Percentiles rank a stretch among this genome's conserved stretches.
Conservation (phyloP, 2,797 vertebrate genomes). For the Cryptoblepharus egeriae region DNA sequence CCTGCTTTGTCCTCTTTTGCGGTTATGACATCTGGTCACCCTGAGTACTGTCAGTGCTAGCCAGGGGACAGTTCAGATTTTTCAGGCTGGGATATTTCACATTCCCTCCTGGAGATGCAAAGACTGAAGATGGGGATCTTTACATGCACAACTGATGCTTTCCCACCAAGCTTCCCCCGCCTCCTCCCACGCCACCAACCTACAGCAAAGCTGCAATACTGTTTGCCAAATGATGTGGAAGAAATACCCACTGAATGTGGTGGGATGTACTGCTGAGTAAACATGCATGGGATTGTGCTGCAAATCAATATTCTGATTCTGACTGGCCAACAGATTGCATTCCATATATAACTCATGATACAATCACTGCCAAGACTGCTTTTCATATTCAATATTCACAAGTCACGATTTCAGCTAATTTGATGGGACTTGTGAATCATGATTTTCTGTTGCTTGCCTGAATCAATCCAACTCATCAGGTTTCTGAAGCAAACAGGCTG, state of each 20-base stretch:
- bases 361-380: constrained; percentile 32
- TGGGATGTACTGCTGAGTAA: neutral
- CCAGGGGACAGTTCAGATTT: too few relatives aligned
- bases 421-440: constrained; percentile 31
- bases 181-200: neutral
- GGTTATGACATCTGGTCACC: too few relatives aligned
- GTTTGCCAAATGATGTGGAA: too few relatives aligned
- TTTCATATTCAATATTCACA: constrained; percentile 41
- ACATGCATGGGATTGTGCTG: neutral
- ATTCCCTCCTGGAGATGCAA: too few relatives aligned
- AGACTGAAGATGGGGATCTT: too few relatives aligned
- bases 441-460: constrained; percentile 24
- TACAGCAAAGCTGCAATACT: neutral
- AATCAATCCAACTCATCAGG: constrained; percentile 33
- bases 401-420: constrained; percentile 55
- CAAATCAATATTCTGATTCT: constrained; percentile 7
- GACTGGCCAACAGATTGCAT: constrained; percentile 30
- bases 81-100: too few relatives aligned
- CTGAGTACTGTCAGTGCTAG: too few relatives aligned
- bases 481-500: constrained; percentile 16
- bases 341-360: constrained; percentile 50
- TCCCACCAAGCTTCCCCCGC: too few relatives aligned
- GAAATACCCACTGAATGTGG: neutral
- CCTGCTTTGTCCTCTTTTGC: too few relatives aligned
- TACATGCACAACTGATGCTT: too few relatives aligned